These are phyloP conservation scores for Falco naumanni DNA, from an alignment of 2,797 vertebrate genomes.

Conservation along the genomic window DNA sequence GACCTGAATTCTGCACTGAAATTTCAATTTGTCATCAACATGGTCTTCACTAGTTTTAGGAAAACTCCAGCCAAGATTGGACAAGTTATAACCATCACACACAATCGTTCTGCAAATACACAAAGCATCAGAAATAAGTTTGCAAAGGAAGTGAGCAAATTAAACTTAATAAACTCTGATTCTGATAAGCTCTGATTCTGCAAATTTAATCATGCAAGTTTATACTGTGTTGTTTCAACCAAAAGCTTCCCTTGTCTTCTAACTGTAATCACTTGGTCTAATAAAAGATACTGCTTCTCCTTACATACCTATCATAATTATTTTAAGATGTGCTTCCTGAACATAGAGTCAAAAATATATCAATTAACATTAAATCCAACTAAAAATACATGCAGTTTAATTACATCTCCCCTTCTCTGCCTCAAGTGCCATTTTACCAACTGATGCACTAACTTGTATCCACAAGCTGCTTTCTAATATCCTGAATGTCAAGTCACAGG, in stretches of 20 bases:
- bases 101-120: neutral
- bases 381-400: neutral
- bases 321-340: neutral
- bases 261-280: neutral
- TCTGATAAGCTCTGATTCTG: neutral
- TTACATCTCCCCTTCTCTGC: neutral
- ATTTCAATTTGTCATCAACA: neutral
- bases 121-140: neutral
- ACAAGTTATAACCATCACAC: neutral
- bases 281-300: constrained; percentile 25
- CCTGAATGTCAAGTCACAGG: neutral
- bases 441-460: neutral
- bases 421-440: neutral
- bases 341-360: neutral
- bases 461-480: neutral
- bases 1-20: neutral
- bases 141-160: neutral
- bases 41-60: neutral
- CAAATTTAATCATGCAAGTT: neutral
- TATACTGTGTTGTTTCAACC: neutral
- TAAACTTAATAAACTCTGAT: neutral
- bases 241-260: neutral
- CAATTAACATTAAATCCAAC: neutral
- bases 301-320: neutral
- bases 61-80: neutral